Evolutionary conservation across 2,888 invertebrate genomes (phyloP).

Genomic region (Pyrocoelia pectoralis): DNA sequence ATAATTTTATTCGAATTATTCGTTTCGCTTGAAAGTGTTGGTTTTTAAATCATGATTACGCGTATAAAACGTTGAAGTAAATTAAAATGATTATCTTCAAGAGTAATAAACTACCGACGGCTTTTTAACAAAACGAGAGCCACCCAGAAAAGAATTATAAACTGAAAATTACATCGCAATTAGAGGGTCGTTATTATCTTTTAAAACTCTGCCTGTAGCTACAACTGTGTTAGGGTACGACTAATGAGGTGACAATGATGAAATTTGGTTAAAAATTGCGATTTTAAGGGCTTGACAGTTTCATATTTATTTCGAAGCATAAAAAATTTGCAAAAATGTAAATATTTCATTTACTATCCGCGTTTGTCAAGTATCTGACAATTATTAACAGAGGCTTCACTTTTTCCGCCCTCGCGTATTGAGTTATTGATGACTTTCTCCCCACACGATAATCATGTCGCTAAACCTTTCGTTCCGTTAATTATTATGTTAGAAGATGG

Average conservation of each 20-base stretch:
- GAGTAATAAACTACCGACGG: not conserved
- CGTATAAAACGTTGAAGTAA: not conserved
- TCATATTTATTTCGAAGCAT: not conserved
- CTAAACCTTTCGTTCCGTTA: too few species aligned
- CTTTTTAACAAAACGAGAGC: slow-evolving; percentile 2
- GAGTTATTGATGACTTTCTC: too few species aligned
- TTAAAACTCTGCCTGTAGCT: slow-evolving; percentile 27
- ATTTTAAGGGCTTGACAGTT: slow-evolving; percentile 21
- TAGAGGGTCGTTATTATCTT: slow-evolving; percentile 37
- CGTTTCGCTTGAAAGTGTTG: not conserved
- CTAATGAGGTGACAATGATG: slow-evolving; percentile 35
- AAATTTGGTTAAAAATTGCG: slow-evolving; percentile 30
- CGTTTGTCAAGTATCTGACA: too few species aligned
- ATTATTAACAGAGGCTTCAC: too few species aligned
- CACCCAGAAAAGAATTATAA: slow-evolving; percentile 28
- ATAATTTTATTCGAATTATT: not conserved
- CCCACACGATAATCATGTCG: too few species aligned
- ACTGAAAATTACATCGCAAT: slow-evolving; percentile 29
- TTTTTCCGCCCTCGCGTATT: too few species aligned
- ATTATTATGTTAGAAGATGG: too few species aligned
- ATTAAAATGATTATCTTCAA: not conserved
- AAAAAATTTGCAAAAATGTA: too few species aligned
- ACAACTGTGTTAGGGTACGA: slow-evolving; percentile 24
- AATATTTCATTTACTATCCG: too few species aligned
- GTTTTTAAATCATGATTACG: not conserved